Evolutionary conservation across 1,140 invertebrate genomes (phyloP), one percentile per base, ranked within the genome.

Genomic region (Lamellibrachia luymesi): DNA sequence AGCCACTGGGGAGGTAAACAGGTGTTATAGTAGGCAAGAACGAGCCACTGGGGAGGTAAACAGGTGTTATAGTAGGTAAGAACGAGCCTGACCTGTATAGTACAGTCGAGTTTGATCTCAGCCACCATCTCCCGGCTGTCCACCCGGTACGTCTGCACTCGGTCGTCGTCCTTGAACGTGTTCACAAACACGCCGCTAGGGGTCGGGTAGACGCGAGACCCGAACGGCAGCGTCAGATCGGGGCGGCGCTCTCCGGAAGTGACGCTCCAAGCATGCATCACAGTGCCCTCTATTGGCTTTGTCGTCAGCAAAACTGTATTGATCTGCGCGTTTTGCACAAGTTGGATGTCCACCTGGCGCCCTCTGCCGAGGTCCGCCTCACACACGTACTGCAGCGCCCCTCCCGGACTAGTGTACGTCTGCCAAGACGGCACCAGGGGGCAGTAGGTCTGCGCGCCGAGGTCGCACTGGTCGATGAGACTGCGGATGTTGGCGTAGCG

Each of bases 361-460:
- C 93, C 94, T 4, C 92, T 90, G 52, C 49, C 27, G 25, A 51
- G 93, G 80, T 90, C 90, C 22, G 51, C 90, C 51, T 52, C 52
- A 49, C 49, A 56, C 94, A 99, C 96, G 95, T 99, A 80, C 51
- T 92, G 27, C 50, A 96, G 93, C 7, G 94, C 94, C 5, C 94
- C 95, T 25, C 95, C 95, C 27, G 95, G 95, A 4, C 94, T 93
- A 22, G 94, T 94, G 93, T 95, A 96, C 38, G 95, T 93, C 93
- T 96, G 95, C n/a, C 93, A 95, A 92, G 95, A 94, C 2, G 99
- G 96, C 97, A 99, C 0, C 98, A 98, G 89, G 98, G 96, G 96
- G 99, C 99, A 95, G 93, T 95, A 92, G 93, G 92, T 94, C 94
- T 96, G 94, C 90, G 94, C 93, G 50, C 93, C 92, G 93, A 96